Evolutionary conservation across 2,113 vertebrate genomes (phyloP), one percentile per base, ranked within the genome.

Genomic region (Centropus unirufus): DNA sequence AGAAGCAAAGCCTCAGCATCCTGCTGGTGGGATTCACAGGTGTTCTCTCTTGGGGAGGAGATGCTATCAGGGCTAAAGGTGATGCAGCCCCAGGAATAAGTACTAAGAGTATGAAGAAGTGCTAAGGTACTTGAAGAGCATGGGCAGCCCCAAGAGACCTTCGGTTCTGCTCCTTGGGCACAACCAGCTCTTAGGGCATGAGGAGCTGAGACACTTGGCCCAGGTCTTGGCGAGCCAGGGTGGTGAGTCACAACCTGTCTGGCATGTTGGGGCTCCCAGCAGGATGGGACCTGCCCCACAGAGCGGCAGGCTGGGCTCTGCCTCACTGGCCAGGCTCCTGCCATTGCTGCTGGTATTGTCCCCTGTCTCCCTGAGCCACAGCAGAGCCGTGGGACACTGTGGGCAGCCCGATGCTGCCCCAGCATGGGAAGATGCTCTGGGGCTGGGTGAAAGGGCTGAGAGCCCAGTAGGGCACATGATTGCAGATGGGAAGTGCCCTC

Each of bases 401-500:
- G 6, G 9, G 40, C 30, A 63, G 7, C 47, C 14, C 51, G 55
- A 0, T 1, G 3, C 16, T 2, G 36, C 69, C 79, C 24, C 42
- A 17, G 26, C 1, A 0, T 29, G 27, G 29, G 83, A 55, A 44
- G 90, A 44, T 68, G 84, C 72, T 58, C 26, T 6, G 29, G 24
- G 20, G 68, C 24, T 2, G 19, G 24, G 40, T 1, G 10, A 67
- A 62, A 40, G 68, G 52, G 51, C 44, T 46, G 44, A 81, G 46
- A 8, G 26, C 23, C 27, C 4, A 0, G 36, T 49, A 19, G 11
- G 39, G 5, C 59, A 6, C 17, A 0, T 5, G 2, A 3, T 5
- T 2, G 17, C 52, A 6, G 42, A 32, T 6, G 36, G 40, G 54
- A 26, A 64, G 32, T 1, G 1, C n/a, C 63, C 24, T 85, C 27